A percentile compares a stretch with the other conserved stretches of the same genome.
Conservation (phyloP, 2,113 vertebrate species). For the Phaethon lepturus region DNA sequence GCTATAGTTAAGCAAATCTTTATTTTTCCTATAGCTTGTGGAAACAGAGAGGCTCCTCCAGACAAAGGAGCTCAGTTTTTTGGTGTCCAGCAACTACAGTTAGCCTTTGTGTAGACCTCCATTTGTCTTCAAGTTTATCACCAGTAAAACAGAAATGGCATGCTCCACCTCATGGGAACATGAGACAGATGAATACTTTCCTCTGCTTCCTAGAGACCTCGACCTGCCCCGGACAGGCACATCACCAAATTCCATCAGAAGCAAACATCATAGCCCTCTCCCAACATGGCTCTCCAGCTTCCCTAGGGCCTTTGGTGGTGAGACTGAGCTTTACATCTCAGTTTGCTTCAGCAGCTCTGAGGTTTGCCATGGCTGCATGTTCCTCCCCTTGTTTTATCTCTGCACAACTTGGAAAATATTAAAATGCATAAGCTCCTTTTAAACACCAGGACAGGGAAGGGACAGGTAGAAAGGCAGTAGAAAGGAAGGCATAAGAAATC, state of each 20-base stretch:
- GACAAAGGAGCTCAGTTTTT: background rate
- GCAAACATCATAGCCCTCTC: background rate
- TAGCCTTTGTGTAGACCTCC: background rate
- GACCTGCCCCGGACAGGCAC: fast-evolving
- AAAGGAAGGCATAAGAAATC: background rate
- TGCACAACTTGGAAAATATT: background rate
- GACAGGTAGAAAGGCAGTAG: background rate
- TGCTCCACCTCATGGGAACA: background rate
- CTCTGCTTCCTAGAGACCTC: background rate
- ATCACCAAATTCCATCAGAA: background rate
- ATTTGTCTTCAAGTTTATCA: background rate
- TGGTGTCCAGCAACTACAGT: background rate
- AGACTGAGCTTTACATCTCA: background rate
- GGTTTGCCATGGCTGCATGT: fast-evolving
- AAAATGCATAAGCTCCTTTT: background rate
- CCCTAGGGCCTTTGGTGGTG: background rate
- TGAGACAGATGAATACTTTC: background rate
- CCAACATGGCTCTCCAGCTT: background rate
- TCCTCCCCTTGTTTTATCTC: background rate
- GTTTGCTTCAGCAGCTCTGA: background rate
- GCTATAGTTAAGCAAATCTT: background rate
- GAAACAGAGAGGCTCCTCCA: background rate
- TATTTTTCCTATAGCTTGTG: background rate
- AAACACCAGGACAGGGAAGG: background rate
- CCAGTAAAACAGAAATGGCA: background rate